Evolutionary conservation across 2,797 vertebrate species (phyloP).

Genomic region (Sparus aurata): DNA sequence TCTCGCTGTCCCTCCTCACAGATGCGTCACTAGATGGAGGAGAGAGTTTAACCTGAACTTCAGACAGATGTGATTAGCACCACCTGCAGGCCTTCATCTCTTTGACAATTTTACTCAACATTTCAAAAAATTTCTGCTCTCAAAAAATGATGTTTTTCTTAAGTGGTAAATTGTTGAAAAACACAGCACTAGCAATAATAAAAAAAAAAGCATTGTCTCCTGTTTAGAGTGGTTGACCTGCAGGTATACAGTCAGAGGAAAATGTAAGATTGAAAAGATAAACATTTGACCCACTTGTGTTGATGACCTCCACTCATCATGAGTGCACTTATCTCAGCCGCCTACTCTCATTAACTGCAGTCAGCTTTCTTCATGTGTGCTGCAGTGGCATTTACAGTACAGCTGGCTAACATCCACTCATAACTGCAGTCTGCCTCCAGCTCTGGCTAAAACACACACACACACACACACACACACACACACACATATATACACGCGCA

Average conservation of each 20-base stretch:
- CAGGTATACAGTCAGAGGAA: neutral
- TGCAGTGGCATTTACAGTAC: slow-evolving; percentile 37
- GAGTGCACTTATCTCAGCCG: slow-evolving; percentile 15
- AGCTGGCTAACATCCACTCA: slow-evolving; percentile 26
- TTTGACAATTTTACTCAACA: neutral
- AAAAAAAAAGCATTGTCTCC: neutral
- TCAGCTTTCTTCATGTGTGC: slow-evolving; percentile 10
- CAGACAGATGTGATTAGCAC: neutral
- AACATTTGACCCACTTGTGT: slow-evolving; percentile 28
- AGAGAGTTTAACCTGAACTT: neutral
- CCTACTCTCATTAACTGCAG: slow-evolving; percentile 33
- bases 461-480: no score
- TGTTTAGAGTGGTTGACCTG: slow-evolving; percentile 5
- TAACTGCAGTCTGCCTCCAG: no score
- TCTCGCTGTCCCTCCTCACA: no score
- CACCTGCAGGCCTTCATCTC: neutral
- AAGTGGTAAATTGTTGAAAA: neutral
- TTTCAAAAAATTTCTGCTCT: neutral
- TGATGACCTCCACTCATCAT: slow-evolving; percentile 21
- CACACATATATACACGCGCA: no score
- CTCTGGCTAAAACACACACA: no score
- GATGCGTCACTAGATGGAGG: neutral
- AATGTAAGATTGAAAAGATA: slow-evolving; percentile 2
- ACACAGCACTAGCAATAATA: neutral
- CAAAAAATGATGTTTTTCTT: neutral